These are phyloP conservation scores for Willisornis vidua DNA, from an alignment of 2,113 vertebrate species.

Conservation along the genomic window DNA sequence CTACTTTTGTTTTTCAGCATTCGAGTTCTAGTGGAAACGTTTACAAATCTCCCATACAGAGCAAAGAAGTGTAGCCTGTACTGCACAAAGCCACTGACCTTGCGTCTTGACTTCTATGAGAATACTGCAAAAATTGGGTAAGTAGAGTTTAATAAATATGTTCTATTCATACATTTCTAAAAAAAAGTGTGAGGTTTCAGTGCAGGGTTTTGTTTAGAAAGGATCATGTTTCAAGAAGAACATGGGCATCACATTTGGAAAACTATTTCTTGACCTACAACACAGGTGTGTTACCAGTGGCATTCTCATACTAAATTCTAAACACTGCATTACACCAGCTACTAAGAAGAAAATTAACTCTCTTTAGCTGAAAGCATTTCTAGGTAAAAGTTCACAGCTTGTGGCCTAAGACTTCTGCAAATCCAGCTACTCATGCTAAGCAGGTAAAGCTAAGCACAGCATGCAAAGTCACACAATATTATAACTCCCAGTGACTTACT, in stretches of 20 bases:
- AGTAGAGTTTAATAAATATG: slow-evolving; percentile 27
- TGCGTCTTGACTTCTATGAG: slow-evolving; percentile 76
- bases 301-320: not conserved
- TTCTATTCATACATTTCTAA: not conserved
- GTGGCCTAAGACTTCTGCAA: not conserved
- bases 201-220: not conserved
- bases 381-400: not conserved
- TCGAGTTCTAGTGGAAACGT: slow-evolving; percentile 71
- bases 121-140: slow-evolving; percentile 81
- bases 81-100: slow-evolving; percentile 79
- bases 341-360: not conserved
- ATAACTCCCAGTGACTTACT: too few relatives aligned
- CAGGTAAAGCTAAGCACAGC: not conserved
- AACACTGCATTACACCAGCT: not conserved
- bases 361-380: not conserved
- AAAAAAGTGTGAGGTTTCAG: not conserved
- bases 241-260: not conserved
- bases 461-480: not conserved
- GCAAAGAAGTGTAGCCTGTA: slow-evolving; percentile 84
- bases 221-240: not conserved
- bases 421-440: not conserved
- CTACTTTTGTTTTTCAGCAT: slow-evolving; percentile 73
- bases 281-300: not conserved
- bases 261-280: not conserved
- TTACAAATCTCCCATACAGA: slow-evolving; percentile 84